Base-by-base conservation (phyloP, 2,797 vertebrate genomes). In the Emydoidea blandingii region DNA sequence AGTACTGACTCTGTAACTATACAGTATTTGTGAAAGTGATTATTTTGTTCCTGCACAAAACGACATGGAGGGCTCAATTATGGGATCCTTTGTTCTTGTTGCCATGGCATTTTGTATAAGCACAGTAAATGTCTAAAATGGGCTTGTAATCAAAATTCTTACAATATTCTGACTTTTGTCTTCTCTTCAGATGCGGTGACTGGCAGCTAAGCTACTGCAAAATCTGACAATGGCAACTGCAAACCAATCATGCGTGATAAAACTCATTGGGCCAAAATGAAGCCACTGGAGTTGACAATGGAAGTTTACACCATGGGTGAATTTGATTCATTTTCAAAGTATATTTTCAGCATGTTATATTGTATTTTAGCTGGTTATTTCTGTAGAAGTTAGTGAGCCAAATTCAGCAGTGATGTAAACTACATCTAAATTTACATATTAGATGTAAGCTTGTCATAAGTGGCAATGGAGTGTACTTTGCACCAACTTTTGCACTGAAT, bases 181-280 rank as follows among this genome's bases (percentile, higher is more conserved):
- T 87, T 80, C 83, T 87, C 78, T 44, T 18, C 56, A 87, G 72
- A 34, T 86, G n/a, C 47, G 88, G 84, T 10, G 83, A 85, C 6
- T 85, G 23, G 5, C 18, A 68, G 79, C n/a, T 72, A 72, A 41
- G 12, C 19, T 72, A 72, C 68, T 41, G 37, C 37, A 72, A 72
- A 72, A 29, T 57, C 29, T 81, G 81, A 78, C 79, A 85, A 91
- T 14, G 21, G 21, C 82, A 85, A 78, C 83, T 18, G 21, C 85
- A 16, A 90, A 79, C 18, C 62, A 81, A 81, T 18, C 0, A 59
- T 84, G 53, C 23, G 3, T 56, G n/a, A 76, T 19, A 25, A 81
- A 88, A 2, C 19, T 4, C 10, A 41, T 23, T 85, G 85, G 50
- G 82, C 3, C 27, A 53, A 87, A 88, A 27, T 62, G 21, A 88